Conservation (phyloP, 1,140 invertebrate species). For the Copidosoma floridanum region DNA sequence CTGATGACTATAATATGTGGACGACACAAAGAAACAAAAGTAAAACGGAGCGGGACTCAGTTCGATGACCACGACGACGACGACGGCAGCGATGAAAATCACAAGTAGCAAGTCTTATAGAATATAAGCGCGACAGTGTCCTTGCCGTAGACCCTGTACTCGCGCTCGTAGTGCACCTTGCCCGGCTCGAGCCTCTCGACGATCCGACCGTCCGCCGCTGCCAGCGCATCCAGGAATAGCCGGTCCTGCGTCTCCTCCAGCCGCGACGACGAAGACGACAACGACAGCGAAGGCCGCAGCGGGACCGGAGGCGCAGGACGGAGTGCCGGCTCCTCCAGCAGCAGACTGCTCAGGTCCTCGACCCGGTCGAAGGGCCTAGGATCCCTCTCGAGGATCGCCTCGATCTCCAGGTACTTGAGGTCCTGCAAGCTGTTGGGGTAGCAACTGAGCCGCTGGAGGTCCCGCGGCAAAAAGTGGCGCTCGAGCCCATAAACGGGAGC, state of each 20-base stretch:
- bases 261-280: too few species aligned
- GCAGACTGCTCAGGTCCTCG: constrained; percentile 21
- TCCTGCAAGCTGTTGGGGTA: constrained; percentile 49
- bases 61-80: too few species aligned
- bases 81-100: constrained; percentile 33
- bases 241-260: not conserved
- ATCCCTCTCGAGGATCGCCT: constrained; percentile 38
- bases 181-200: constrained; percentile 44
- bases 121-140: constrained; percentile 54
- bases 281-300: constrained; percentile 32
- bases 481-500: constrained; percentile 21
- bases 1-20: too few species aligned
- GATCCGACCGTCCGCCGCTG: constrained; percentile 7
- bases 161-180: constrained; percentile 52
- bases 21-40: too few species aligned
- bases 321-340: constrained; percentile 8
- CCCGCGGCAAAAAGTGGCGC: constrained; percentile 33
- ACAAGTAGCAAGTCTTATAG: constrained; percentile 56
- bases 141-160: constrained; percentile 54
- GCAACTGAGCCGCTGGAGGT: constrained; percentile 32
- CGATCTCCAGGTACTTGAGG: constrained; percentile 47
- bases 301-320: constrained; percentile 27
- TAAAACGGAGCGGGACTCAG: too few species aligned
- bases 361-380: constrained; percentile 28
- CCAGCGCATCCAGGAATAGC: constrained; percentile 12